Evolutionary conservation across 2,797 vertebrate genomes (phyloP).

Genomic region (Miichthys miiuy): DNA sequence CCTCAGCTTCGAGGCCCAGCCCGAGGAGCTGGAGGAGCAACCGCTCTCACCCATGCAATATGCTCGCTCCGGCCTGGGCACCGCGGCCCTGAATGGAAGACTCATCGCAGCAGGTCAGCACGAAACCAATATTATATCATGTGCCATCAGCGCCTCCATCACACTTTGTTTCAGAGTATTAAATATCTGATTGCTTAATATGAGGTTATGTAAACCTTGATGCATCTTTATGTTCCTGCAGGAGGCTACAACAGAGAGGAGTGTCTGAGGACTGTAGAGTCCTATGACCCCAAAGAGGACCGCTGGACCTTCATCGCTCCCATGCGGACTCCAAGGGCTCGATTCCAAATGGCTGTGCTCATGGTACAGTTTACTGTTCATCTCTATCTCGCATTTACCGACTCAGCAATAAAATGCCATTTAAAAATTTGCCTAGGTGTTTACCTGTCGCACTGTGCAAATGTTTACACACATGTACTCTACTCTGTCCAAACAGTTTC

Average conservation of each 20-base stretch:
- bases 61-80: conserved; percentile 95
- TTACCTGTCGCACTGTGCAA: conserved; percentile 14
- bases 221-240: conserved; percentile 61
- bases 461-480: background rate
- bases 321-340: conserved; percentile 96
- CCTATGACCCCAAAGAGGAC: conserved; percentile 92
- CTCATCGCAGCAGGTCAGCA: conserved; percentile 93
- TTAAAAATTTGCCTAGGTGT: background rate
- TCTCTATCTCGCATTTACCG: conserved; percentile 8
- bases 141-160: background rate
- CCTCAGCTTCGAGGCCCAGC: conserved; percentile 94
- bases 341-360: conserved; percentile 98
- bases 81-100: conserved; percentile 89
- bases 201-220: background rate
- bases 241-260: conserved; percentile 99
- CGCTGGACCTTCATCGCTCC: conserved; percentile 95
- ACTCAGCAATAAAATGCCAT: conserved; percentile 17
- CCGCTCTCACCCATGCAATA: conserved; percentile 97
- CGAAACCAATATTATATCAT: no score
- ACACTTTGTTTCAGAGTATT: background rate
- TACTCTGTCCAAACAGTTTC: background rate
- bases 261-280: conserved; percentile 97
- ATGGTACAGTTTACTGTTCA: conserved; percentile 85
- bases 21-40: conserved; percentile 88
- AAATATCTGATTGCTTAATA: background rate